phyloP scores from a whole-genome alignment of 2,888 invertebrate genomes.

The Hemaris fuciformis region DNA sequence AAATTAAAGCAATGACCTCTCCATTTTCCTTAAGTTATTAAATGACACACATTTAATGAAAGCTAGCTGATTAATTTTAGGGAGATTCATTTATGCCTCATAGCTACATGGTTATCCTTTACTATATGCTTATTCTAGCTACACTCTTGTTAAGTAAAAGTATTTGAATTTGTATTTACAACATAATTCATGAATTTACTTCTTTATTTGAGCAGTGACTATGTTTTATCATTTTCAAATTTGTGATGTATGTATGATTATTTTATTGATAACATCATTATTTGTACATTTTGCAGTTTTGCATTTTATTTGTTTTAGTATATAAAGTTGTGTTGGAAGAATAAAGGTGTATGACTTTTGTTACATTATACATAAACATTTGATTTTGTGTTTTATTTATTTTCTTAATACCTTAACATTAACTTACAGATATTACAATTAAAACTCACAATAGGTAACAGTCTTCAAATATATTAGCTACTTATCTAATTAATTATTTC shows the following conservation, averaged over 20 bases:
- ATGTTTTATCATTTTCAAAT: neutral
- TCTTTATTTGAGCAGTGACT: neutral
- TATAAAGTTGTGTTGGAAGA: neutral
- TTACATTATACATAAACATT: slow-evolving; percentile 40
- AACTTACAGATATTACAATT: slow-evolving; percentile 15
- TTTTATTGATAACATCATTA: slow-evolving; percentile 8
- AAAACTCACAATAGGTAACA: slow-evolving; percentile 28
- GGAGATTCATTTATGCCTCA: neutral
- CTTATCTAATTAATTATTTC: neutral
- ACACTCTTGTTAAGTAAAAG: no score
- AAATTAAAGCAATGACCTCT: no score
- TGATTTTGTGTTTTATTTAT: neutral
- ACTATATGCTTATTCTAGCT: no score
- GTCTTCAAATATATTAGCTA: slow-evolving; percentile 21
- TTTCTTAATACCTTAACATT: neutral
- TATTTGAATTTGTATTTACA: neutral
- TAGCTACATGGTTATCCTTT: no score
- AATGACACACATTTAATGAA: no score
- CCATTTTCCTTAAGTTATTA: no score
- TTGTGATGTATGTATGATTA: neutral
- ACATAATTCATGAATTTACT: neutral
- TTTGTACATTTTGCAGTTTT: slow-evolving; percentile 8
- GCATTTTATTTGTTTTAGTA: neutral
- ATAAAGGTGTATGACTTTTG: slow-evolving; percentile 9
- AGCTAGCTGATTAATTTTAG: no score